Percentiles rank a stretch among this genome's conserved stretches.
These are phyloP conservation scores for Maniola hyperantus DNA, from an alignment of 2,888 invertebrate species.

Conservation along the genomic window DNA sequence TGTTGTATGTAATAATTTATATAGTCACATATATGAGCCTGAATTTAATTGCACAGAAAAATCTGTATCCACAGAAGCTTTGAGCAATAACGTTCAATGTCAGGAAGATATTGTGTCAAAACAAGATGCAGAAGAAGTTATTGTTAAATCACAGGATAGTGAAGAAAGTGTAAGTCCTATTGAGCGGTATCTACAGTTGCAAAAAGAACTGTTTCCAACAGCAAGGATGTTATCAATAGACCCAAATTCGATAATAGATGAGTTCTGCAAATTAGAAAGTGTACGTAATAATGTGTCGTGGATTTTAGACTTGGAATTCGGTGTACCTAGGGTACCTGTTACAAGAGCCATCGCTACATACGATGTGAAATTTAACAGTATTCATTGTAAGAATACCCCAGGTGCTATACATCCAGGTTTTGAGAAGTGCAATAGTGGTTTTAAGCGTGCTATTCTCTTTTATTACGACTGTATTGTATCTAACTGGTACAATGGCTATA, in stretches of 20 bases:
- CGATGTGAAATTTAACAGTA: constrained; percentile 58
- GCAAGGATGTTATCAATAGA: constrained; percentile 55
- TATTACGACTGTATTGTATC: constrained; percentile 65
- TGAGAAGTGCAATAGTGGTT: constrained; percentile 56
- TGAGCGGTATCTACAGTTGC: constrained; percentile 55
- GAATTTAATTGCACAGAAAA: constrained; percentile 19
- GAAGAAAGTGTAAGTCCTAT: constrained; percentile 44
- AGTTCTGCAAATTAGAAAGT: constrained; percentile 55
- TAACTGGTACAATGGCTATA: constrained; percentile 62
- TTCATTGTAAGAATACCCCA: constrained; percentile 60
- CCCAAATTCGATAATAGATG: constrained; percentile 64
- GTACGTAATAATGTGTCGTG: constrained; percentile 51
- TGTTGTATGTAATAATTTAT: constrained; percentile 20
- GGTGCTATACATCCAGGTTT: constrained; percentile 65
- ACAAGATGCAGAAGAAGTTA: neutral
- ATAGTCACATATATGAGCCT: constrained; percentile 18
- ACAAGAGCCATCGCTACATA: constrained; percentile 59
- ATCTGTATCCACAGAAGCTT: constrained; percentile 22
- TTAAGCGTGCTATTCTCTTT: constrained; percentile 55
- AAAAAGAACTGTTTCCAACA: constrained; percentile 58
- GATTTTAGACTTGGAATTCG: constrained; percentile 67
- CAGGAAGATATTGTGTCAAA: neutral
- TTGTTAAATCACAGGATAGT: neutral
- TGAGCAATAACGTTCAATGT: constrained; percentile 21
- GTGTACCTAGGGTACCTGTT: constrained; percentile 52